These are phyloP conservation scores for Diglossa brunneiventris DNA, from an alignment of 2,113 vertebrate species.

Conservation along the genomic window DNA sequence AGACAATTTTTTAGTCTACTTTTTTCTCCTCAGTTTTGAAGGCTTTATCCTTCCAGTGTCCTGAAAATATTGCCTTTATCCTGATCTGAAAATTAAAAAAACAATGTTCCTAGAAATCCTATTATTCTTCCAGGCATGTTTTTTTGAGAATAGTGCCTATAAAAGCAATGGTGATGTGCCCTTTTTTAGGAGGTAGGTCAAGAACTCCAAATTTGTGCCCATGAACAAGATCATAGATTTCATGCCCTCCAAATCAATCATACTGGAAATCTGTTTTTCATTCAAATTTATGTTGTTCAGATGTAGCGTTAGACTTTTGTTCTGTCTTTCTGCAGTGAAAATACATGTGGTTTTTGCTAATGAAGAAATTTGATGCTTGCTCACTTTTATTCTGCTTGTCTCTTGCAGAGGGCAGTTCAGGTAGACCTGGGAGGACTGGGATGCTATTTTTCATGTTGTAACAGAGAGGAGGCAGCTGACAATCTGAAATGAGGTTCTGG, in stretches of 20 bases:
- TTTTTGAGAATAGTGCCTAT: background rate
- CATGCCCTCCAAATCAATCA: background rate
- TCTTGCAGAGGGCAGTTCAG: background rate
- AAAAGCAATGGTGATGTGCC: background rate
- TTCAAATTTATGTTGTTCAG: background rate
- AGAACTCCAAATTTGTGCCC: background rate
- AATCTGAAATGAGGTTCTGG: background rate
- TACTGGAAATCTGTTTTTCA: background rate
- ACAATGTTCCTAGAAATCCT: background rate
- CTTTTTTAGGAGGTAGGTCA: background rate
- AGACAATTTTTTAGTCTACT: rapidly evolving
- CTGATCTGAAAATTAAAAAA: background rate
- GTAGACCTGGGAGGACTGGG: background rate
- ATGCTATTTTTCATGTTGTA: background rate
- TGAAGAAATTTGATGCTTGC: background rate
- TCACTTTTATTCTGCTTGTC: background rate
- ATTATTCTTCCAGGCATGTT: background rate
- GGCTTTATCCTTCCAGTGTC: background rate
- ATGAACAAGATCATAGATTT: background rate
- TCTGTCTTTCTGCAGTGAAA: background rate
- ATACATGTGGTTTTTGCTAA: background rate
- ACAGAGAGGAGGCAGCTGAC: background rate
- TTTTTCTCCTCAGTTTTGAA: background rate
- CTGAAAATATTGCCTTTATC: background rate
- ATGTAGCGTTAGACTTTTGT: background rate